Base-by-base conservation (phyloP, 2,888 invertebrate species). In the Hipparchia sbordonii region DNA sequence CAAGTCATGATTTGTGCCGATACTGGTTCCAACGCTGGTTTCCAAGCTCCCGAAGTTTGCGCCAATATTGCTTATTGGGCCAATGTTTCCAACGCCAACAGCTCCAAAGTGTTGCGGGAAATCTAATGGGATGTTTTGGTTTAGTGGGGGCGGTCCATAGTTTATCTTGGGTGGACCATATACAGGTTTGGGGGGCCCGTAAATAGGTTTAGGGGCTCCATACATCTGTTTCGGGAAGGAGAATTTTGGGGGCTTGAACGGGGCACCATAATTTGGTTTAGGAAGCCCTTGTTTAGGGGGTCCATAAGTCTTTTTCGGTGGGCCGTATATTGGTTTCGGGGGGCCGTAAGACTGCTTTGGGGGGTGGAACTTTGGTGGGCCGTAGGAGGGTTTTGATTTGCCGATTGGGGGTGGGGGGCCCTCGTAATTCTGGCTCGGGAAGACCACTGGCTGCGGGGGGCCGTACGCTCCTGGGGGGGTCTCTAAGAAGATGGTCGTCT, bases 381-480 rank as follows among this genome's bases (percentile, higher is more conserved):
- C 89, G 71, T 87, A 87, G 0, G 86, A 78, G 0, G 89, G 89
- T 78, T 91, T 93, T 5, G 90, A 85, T 66, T 90, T 90, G 45
- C 85, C 77, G 2, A 87, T 60, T 0, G 95, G 93, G 0, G 95
- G 94, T 2, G 95, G 95, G 0, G 95, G 95, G 0, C 95, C 94
- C 67, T 93, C 94, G 82, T 93, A 93, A 54, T 73, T 79, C 52
- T 91, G 90, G 75, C 77, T 86, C 6, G 91, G 91, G 81, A 91
- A 89, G 39, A 85, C 84, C 0, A 92, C 85, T 0, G 94, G 94
- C 0, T 94, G 89, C 0, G 95, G 95, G 0, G 93, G 89, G 0
- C 94, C 94, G 79, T 94, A 94, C 0, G 92, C 87, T 8, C 92
- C 87, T 0, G 91, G 88, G 0, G 93, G 93, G 0, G 91, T 78